Percentiles rank a stretch among this genome's conserved stretches.
Evolutionary conservation across 2,888 invertebrate genomes (phyloP).

Genomic region (Andrena bucephala): DNA sequence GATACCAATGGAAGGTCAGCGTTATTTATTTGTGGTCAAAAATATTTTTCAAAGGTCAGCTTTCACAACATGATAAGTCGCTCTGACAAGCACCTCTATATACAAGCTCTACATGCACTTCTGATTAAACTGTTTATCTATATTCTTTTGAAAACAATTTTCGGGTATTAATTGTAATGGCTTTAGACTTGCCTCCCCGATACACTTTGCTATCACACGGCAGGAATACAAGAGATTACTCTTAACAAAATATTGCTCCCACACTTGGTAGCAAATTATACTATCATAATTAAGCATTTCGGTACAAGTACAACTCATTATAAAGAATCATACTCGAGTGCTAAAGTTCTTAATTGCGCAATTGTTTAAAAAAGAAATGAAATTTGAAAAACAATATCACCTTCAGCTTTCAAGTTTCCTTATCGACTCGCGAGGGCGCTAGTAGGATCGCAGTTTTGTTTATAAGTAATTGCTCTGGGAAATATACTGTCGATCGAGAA

Average conservation of each 20-base stretch:
- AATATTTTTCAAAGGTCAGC: slow-evolving; percentile 59
- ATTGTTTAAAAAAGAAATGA: slow-evolving; percentile 8
- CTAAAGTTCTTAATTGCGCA: neutral
- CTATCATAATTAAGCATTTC: neutral
- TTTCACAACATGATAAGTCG: slow-evolving; percentile 66
- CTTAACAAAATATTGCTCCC: neutral
- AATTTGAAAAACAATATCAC: slow-evolving; percentile 19
- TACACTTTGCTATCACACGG: slow-evolving; percentile 24
- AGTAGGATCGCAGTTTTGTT: slow-evolving; percentile 10
- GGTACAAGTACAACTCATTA: neutral
- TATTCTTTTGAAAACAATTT: slow-evolving; percentile 59
- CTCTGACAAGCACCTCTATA: slow-evolving; percentile 11
- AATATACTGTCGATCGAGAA: neutral
- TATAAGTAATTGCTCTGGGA: slow-evolving; percentile 22
- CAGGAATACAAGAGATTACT: slow-evolving; percentile 6
- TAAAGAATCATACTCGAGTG: neutral
- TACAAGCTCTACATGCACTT: slow-evolving; percentile 61
- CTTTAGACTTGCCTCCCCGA: slow-evolving; percentile 33
- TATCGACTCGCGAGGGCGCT: slow-evolving; percentile 42
- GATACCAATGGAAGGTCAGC: slow-evolving; percentile 38
- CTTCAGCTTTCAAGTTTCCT: slow-evolving; percentile 18
- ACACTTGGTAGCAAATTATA: neutral
- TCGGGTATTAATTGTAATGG: slow-evolving; percentile 55
- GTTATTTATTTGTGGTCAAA: slow-evolving; percentile 38
- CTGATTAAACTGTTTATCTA: slow-evolving; percentile 57